Evolutionary conservation across 2,888 invertebrate species (phyloP), one percentile per base, ranked within the genome.

Genomic region (Yponomeuta malinellus): DNA sequence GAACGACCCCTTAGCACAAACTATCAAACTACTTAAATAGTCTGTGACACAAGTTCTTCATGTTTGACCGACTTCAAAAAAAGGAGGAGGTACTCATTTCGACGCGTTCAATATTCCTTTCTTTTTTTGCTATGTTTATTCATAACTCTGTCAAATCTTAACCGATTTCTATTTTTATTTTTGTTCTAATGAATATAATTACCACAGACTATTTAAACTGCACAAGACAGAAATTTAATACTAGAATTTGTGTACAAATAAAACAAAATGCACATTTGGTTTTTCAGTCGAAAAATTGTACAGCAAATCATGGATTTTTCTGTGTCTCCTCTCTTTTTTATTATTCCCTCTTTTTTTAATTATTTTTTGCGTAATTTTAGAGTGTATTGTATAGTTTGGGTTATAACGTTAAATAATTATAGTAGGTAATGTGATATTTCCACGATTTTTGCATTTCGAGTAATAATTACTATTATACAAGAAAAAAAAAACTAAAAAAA

Each of bases 361-460:
- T 33, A 33, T 33, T 33, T 29, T 52, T 48, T 52, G 48, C 52
- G 48, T 31, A 52, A 29, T 68, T 31, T 48, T 67, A 52, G 52
- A 48, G 68, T 52, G 29, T 31, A 68, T 68, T 29, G 68, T 52
- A 43, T 43, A 43, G 43, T 29, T 31, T 48, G 48, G 52, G 48
- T 68, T 52, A 2, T 68, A 67, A 23, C 10, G 67, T 43, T 67
- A 52, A 31, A 52, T 52, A 68, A 68, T 48, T 68, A 68, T 52
- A 29, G 48, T 52, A 68, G 8, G n/a, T 68, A 68, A 68, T 68
- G 68, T 68, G 68, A 68, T 68, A 70, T 71, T 70, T 64, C 71
- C 73, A 72, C 73, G 73, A 72, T 73, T 73, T 70, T 43, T 71
- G 68, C 70, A 70, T 72, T 72, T 64, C 52, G 52, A 59, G 12